Conservation (phyloP, 2,888 invertebrate species). For the Eupithecia exiguata region DNA sequence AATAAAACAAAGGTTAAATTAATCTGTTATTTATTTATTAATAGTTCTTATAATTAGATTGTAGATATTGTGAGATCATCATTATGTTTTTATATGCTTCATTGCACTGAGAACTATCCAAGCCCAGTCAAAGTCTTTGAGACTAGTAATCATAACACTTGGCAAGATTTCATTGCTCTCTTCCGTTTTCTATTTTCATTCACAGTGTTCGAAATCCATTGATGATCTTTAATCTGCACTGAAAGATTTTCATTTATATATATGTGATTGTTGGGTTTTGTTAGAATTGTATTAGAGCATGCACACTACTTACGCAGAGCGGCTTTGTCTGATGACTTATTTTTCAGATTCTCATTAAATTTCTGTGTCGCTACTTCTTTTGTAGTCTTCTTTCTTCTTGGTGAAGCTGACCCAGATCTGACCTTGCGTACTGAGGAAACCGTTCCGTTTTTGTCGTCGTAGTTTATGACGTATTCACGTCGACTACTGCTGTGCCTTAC, state of each 20-base stretch:
- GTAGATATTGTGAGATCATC: constrained; percentile 73
- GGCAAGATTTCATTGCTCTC: constrained; percentile 75
- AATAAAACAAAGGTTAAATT: constrained; percentile 37
- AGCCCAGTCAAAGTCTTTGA: constrained; percentile 43
- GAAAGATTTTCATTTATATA: constrained; percentile 76
- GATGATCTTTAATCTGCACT: constrained; percentile 75
- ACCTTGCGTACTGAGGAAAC: constrained; percentile 77
- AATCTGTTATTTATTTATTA: constrained; percentile 44
- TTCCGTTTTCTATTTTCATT: constrained; percentile 67
- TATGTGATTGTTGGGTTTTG: constrained; percentile 60
- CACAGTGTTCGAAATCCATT: constrained; percentile 61
- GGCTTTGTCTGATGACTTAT: constrained; percentile 65
- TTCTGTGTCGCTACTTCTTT: constrained; percentile 60
- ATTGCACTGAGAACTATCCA: constrained; percentile 44
- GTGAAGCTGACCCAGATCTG: constrained; percentile 57
- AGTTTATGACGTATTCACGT: constrained; percentile 77
- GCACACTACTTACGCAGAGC: constrained; percentile 80
- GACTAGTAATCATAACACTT: constrained; percentile 67
- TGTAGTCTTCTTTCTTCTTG: constrained; percentile 61
- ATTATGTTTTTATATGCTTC: constrained; percentile 56
- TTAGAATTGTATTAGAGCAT: constrained; percentile 68
- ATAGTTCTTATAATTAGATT: constrained; percentile 45
- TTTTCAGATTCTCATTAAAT: constrained; percentile 61
- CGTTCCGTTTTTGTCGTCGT: constrained; percentile 79
- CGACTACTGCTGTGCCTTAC: constrained; percentile 52